Base-by-base conservation (phyloP, 2,888 invertebrate species). In the Willowsia nigromaculata region DNA sequence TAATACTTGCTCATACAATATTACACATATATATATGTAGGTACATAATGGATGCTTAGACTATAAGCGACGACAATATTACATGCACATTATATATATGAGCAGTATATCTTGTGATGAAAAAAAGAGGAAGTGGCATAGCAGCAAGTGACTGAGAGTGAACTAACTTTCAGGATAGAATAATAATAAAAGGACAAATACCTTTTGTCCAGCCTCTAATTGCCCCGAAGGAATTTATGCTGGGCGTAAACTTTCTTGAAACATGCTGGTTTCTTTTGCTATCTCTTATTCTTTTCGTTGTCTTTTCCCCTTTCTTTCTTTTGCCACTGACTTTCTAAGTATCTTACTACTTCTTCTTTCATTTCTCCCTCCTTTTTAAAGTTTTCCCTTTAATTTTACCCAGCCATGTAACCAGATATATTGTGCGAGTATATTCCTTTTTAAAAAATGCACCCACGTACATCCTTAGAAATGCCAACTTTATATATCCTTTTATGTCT, bases 181-280 rank as follows among this genome's bases (percentile, higher is more conserved):
- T 84, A 88, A 88, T 83, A 85, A 85, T 85, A 85, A 89, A 85
- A 89, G 89, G 85, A 89, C 89, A 89, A 89, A 89, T 89, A 89
- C 89, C 89, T 89, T 89, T 89, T 89, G 89, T 89, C 89, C 89
- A 89, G 85, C 89, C 80, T 89, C 89, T 89, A 89, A 89, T 89
- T 89, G 89, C 89, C 85, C 89, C 85, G 71, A 62, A 89, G 89
- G 89, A 89, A 85, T 89, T 89, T 89, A 89, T 89, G 84, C 89
- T 85, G 80, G 89, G 89, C 85, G 89, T 89, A 89, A 89, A 89
- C 89, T 89, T 89, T 89, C 71, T 68, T 84, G 78, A 88, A 74
- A 81, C 74, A 85, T 89, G 89, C 81, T 89, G 85, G 85, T 81
- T 85, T 43, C 71, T n/a, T n/a, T 33, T 65, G 65, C 65, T 76